These are phyloP conservation scores for Drosophila tristis DNA, from an alignment of 1,140 invertebrate species.

Conservation along the genomic window DNA sequence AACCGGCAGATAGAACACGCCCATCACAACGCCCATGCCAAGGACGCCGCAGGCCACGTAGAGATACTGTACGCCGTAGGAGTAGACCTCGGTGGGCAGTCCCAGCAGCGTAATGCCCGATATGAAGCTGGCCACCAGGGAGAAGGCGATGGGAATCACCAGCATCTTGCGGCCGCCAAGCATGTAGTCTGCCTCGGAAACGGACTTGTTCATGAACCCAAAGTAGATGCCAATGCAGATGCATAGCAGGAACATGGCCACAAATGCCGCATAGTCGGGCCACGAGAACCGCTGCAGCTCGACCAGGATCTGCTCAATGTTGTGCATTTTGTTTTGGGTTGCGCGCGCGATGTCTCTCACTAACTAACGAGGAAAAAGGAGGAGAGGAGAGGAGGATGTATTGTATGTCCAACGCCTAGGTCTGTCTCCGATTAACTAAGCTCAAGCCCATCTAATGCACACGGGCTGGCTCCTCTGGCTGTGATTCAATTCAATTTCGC, in stretches of 20 bases:
- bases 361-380: conserved; percentile 3
- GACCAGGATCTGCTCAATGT: conserved; percentile 86
- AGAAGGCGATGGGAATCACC: conserved; percentile 86
- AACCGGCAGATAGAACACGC: conserved; percentile 89
- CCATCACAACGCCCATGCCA: conserved; percentile 88
- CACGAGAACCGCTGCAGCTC: conserved; percentile 84
- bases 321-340: conserved; percentile 56
- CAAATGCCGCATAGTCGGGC: conserved; percentile 86
- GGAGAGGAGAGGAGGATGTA: not conserved
- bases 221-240: conserved; percentile 87
- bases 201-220: conserved; percentile 86
- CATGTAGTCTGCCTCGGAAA: conserved; percentile 86
- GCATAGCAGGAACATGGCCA: conserved; percentile 86
- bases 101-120: conserved; percentile 96
- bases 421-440: conserved; percentile 50
- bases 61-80: conserved; percentile 92
- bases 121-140: conserved; percentile 90
- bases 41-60: conserved; percentile 88
- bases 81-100: conserved; percentile 95
- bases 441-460: conserved; percentile 50
- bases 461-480: conserved; percentile 26
- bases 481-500: conserved; percentile 76
- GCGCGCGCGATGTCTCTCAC: not conserved
- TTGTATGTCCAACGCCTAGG: conserved; percentile 36
- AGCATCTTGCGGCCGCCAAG: conserved; percentile 87